Evolutionary conservation across 2,797 vertebrate genomes (phyloP).

Genomic region (Lycodopsis pacificus): DNA sequence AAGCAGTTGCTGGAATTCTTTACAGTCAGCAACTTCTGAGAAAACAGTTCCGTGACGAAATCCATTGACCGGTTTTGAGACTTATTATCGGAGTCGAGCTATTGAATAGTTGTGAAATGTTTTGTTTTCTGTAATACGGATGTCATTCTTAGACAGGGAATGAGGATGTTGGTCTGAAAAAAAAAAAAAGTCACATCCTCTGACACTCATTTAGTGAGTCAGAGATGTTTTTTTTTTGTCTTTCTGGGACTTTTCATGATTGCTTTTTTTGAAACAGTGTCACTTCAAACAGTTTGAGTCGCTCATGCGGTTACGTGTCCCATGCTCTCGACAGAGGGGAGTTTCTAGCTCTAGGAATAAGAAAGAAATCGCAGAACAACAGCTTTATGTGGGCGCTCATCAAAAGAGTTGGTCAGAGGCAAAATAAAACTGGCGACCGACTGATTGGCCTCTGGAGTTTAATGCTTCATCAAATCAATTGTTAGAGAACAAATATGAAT

Average conservation of each 20-base stretch:
- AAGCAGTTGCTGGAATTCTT: neutral
- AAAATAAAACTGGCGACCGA: neutral
- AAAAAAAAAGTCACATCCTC: constrained; percentile 17
- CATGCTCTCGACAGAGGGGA: neutral
- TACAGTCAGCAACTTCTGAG: neutral
- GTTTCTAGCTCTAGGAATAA: neutral
- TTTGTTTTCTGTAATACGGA: constrained; percentile 42
- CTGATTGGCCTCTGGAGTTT: constrained; percentile 20
- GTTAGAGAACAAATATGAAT: constrained; percentile 10
- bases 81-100: constrained; percentile 22
- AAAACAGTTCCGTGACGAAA: constrained; percentile 7
- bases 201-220: constrained; percentile 28
- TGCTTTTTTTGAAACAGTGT: constrained; percentile 7
- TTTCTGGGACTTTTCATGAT: constrained; percentile 35
- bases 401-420: constrained; percentile 1
- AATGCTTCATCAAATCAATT: constrained; percentile 40
- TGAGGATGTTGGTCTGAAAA: constrained; percentile 42
- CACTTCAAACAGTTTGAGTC: neutral
- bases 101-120: constrained; percentile 44
- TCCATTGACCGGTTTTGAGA: neutral
- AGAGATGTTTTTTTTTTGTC: neutral
- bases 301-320: constrained; percentile 6
- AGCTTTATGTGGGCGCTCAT: neutral
- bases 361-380: neutral
- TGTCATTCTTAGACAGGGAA: constrained; percentile 23